Evolutionary conservation across 1,140 invertebrate genomes (phyloP).

Genomic region (Mizuhopecten yessoensis): DNA sequence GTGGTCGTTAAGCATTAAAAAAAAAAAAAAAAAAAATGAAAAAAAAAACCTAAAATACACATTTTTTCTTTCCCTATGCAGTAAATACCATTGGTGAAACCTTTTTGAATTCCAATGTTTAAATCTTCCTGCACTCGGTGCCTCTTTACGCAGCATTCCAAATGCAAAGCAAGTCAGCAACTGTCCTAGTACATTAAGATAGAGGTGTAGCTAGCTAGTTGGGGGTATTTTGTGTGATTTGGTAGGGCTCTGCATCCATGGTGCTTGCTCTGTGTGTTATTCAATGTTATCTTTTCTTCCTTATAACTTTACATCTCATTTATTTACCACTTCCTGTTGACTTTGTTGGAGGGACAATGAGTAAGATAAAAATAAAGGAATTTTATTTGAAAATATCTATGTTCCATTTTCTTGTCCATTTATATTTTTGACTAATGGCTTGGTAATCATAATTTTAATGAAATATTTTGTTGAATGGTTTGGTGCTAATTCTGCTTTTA

Average conservation of each 20-base stretch:
- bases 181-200: neutral
- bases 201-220: neutral
- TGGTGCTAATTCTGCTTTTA: neutral
- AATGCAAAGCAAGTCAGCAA: conserved; percentile 73
- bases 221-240: conserved; percentile 3
- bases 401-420: neutral
- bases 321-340: neutral
- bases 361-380: neutral
- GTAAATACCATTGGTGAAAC: neutral
- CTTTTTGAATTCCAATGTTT: neutral
- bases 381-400: neutral
- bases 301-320: neutral
- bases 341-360: too few relatives aligned
- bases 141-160: conserved; percentile 19
- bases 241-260: neutral
- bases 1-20: neutral
- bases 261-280: neutral
- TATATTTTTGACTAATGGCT: conserved; percentile 43
- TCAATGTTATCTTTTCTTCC: neutral
- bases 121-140: conserved; percentile 16
- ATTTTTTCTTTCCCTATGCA: neutral
- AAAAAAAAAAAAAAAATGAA: too few relatives aligned
- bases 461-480: neutral
- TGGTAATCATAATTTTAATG: conserved; percentile 42
- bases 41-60: too few relatives aligned